These are phyloP conservation scores for Toxotes jaculatrix DNA, from an alignment of 2,113 vertebrate species.

Conservation along the genomic window DNA sequence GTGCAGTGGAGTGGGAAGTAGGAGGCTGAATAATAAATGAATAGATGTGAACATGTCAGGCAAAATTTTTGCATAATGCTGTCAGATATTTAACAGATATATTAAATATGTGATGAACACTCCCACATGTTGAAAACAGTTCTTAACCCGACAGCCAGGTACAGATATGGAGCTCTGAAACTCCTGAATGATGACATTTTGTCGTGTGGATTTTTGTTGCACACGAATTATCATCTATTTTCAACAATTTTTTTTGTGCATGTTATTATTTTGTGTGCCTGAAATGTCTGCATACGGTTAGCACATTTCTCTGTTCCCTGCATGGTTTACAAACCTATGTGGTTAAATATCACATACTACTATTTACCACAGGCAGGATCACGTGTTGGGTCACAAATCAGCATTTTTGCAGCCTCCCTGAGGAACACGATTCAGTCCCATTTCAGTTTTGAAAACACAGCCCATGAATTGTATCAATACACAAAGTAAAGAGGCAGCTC, in stretches of 20 bases:
- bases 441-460: conserved; percentile 39
- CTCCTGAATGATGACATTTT: not conserved
- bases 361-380: not conserved
- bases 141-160: conserved; percentile 13
- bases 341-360: not conserved
- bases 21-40: conserved; percentile 46
- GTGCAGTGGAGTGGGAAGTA: conserved; percentile 19
- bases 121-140: conserved; percentile 12
- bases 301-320: too few species aligned
- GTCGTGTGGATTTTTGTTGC: not conserved
- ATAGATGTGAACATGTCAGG: conserved; percentile 13
- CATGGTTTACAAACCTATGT: not conserved
- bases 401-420: conserved; percentile 4
- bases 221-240: too few species aligned
- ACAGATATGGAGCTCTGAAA: not conserved
- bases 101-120: conserved; percentile 11
- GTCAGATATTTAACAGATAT: not conserved
- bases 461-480: conserved; percentile 45
- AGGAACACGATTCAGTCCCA: conserved; percentile 40
- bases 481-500: conserved; percentile 38
- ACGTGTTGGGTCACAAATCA: not conserved
- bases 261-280: too few species aligned
- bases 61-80: conserved; percentile 13
- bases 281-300: too few species aligned
- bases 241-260: not conserved